Evolutionary conservation across 2,888 invertebrate genomes (phyloP), one percentile per base, ranked within the genome.

Genomic region (Andricus curvator): DNA sequence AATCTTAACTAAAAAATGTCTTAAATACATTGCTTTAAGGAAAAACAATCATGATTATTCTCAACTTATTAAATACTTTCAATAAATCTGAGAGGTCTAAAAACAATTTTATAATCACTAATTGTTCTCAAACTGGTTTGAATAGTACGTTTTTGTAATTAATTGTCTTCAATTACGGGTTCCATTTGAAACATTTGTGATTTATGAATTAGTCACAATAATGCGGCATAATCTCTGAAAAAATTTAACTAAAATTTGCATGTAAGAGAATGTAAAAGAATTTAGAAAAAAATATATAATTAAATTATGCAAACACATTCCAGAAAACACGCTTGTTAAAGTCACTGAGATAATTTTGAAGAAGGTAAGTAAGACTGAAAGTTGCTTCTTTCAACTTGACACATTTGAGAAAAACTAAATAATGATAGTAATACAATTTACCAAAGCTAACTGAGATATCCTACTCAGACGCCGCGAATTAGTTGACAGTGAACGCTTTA

Each of bases 361-460:
- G 17, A 68, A 70, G 29, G 48, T 22, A 33, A 56, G 15, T 74
- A 51, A 74, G 6, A 56, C n/a, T 51, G 17, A 56, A n/a, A 74
- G 29, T 13, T 1, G 13, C 56, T 37, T n/a, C 20, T n/a, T 74
- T 33, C 20, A 15, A 68, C 17, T 68, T 25, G 8, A 48, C 22
- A 17, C 5, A 74, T 51, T 29, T 20, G 1, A 33, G 33, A 51
- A 74, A 56, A 74, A 74, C 11, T 13, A 33, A 74, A 56, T 74
- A 33, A 56, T 70, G 80, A 78, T 81, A 66, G 48, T 68, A 80
- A 80, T 81, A 80, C 76, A 88, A 90, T 90, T 96, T 97, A 97
- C 97, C 96, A 96, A 94, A 93, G 96, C 95, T 93, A 97, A 94
- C 93, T 96, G 95, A 91, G 96, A 96, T 94, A 97, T 96, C 94